Evolutionary conservation across 2,888 invertebrate genomes (phyloP).

Genomic region (Agrotis clavis): DNA sequence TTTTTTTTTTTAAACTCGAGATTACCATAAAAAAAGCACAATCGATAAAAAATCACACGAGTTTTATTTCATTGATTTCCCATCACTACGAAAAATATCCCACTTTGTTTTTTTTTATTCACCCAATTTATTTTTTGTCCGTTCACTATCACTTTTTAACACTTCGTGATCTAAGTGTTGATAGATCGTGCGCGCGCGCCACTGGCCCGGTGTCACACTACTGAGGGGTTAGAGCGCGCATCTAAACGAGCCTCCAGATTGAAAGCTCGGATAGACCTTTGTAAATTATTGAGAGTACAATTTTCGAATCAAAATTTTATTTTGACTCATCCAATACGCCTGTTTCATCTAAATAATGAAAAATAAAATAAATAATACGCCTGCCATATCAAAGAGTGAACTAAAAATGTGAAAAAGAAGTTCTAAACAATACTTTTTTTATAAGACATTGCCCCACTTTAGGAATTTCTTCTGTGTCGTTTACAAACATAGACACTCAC

Average conservation of each 20-base stretch:
- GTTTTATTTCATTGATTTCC: background rate
- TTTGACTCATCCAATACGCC: too few species aligned
- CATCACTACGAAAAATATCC: constrained; percentile 11
- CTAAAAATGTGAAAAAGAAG: too few species aligned
- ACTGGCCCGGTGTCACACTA: constrained; percentile 59
- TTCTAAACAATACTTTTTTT: too few species aligned
- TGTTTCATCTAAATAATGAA: too few species aligned
- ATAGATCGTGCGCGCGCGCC: constrained; percentile 62
- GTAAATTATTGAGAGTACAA: background rate
- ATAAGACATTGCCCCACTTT: too few species aligned
- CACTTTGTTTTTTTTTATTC: background rate
- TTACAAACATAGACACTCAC: too few species aligned
- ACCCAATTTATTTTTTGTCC: constrained; percentile 13
- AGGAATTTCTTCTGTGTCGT: too few species aligned
- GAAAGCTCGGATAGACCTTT: constrained; percentile 53
- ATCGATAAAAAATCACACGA: constrained; percentile 21
- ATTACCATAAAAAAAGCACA: constrained; percentile 6
- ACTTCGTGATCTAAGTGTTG: constrained; percentile 54
- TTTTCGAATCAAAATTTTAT: background rate
- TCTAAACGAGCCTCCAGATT: constrained; percentile 49
- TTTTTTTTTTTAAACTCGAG: too few species aligned
- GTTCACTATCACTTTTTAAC: constrained; percentile 65
- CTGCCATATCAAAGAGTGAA: too few species aligned
- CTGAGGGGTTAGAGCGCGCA: constrained; percentile 57
- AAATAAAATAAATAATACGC: too few species aligned